Base-by-base conservation (phyloP, 2,797 vertebrate species). In the Macropus fuliginosus region DNA sequence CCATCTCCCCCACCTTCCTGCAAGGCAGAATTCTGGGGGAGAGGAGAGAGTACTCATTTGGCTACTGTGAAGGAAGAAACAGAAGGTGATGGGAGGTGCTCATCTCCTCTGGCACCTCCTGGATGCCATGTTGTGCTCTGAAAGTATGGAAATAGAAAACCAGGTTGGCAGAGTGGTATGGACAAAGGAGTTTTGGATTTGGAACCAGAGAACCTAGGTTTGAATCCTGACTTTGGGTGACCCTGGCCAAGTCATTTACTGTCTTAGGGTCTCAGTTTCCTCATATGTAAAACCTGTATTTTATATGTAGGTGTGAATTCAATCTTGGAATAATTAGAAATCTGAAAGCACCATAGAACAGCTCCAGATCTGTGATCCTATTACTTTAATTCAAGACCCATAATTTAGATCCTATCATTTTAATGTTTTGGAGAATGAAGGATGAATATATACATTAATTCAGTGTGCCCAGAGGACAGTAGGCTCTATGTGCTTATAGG, bases 41-140 rank as follows among this genome's bases (percentile, higher is more conserved):
- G 81, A 94, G 62, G 91, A 96, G 90, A 94, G 62, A 97, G 87
- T 91, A 91, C 54, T 93, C 95, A 91, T 97, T 96, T 96, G 92
- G n/a, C 93, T 97, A 92, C 95, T 94, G 95, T 94, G 91, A 27
- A 18, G 91, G 31, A 94, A 91, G 62, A 55, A 95, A 94, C 91
- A 94, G 90, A 95, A 94, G 74, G 91, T 52, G 52, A 52, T 52
- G 52, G 52, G 52, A 52, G 52, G 52, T 52, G 52, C 52, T 6
- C 90, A 57, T 24, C 59, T 81, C 74, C 74, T 74, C 90, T 52
- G 57, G 12, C 92, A 52, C 81, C 54, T 56, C 94, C 93, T 97
- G 94, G 27, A 94, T 95, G 66, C 91, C 34, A n/a, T n/a, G 11
- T 40, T 74, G 34, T 27, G 50, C 89, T 40, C 92, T 95, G 40